phyloP scores from a whole-genome alignment of 1,140 invertebrate genomes.

The Centruroides sculpturatus region DNA sequence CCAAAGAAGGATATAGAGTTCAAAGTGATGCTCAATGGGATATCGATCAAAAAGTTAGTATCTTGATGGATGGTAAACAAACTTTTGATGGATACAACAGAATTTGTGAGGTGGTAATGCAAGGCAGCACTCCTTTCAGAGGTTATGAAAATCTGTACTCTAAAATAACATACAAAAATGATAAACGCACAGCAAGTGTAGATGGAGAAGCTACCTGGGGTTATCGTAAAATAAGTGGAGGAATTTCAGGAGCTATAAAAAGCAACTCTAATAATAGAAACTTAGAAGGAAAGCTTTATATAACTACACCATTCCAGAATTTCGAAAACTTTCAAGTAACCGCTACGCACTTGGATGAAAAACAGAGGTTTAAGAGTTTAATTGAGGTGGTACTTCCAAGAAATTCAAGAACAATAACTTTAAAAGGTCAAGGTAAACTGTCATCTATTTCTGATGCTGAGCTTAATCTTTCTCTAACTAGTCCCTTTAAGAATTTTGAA shows the following conservation, averaged over 20 bases:
- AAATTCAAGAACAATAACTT: neutral
- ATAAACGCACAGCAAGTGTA: constrained; percentile 1
- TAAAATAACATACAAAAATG: constrained; percentile 7
- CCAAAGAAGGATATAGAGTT: neutral
- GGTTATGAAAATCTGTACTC: neutral
- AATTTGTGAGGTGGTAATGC: constrained; percentile 1
- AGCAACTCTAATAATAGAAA: constrained; percentile 1
- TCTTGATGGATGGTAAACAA: constrained; percentile 8
- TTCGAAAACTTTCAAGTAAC: constrained; percentile 3
- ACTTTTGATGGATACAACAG: neutral
- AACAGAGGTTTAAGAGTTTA: too few relatives aligned
- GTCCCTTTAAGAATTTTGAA: neutral
- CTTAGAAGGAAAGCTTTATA: constrained; percentile 5
- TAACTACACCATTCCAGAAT: constrained; percentile 8
- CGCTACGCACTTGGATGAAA: neutral
- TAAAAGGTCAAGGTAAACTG: constrained; percentile 8
- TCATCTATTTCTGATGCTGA: constrained; percentile 1
- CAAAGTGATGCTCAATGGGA: constrained; percentile 1
- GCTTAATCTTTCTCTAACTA: constrained; percentile 5
- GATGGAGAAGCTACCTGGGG: constrained; percentile 10
- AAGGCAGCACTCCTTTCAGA: constrained; percentile 1
- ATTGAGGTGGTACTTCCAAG: too few relatives aligned
- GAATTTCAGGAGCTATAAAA: neutral
- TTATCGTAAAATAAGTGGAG: constrained; percentile 1
- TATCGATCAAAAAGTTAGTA: neutral